Base-by-base conservation (phyloP, 2,888 invertebrate genomes). In the Zaprionus obscuricornis region DNA sequence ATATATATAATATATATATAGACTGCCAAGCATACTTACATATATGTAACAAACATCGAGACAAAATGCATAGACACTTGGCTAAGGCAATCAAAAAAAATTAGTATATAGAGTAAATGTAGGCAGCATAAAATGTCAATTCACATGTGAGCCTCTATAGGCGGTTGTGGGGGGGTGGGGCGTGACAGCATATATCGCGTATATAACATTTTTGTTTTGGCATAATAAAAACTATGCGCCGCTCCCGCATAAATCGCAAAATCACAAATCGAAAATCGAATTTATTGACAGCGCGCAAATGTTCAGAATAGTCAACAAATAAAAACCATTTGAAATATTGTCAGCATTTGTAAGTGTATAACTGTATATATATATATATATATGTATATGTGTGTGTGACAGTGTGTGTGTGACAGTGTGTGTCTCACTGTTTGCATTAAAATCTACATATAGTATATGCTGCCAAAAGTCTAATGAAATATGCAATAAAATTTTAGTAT, bases 401-500 rank as follows among this genome's bases (percentile, higher is more conserved):
- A 24, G 33, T 18, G 39, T 20, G 14, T 26, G n/a, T n/a, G 14
- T 17, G 33, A 27, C 6, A 34, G 33, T 11, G 20, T 17, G 17
- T 42, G 27, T 31, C 31, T 47, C 14, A 39, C 24, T 59, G 39
- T 68, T 65, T 73, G 66, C 76, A 59, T 79, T 63, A 63, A 79
- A 70, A 70, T 56, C 79, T 70, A 66, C 24, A 34, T 20, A n/a
- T n/a, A 29, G 14, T 18, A 73, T 71, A 71, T 50, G 55, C 69
- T 66, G 59, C 31, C 71, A 70, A 75, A 77, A 86, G 60, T 83
- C 74, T 79, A 85, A 85, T 83, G 86, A 85, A 85, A 81, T 81
- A 84, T 84, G 84, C 81, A 85, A 84, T 85, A 83, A 85, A 79
- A 84, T 79, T 71, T 72, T 59, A 85, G 68, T 83, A 40, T n/a